Base-by-base conservation (phyloP, 2,113 vertebrate species). In the Embiotoca jacksoni region DNA sequence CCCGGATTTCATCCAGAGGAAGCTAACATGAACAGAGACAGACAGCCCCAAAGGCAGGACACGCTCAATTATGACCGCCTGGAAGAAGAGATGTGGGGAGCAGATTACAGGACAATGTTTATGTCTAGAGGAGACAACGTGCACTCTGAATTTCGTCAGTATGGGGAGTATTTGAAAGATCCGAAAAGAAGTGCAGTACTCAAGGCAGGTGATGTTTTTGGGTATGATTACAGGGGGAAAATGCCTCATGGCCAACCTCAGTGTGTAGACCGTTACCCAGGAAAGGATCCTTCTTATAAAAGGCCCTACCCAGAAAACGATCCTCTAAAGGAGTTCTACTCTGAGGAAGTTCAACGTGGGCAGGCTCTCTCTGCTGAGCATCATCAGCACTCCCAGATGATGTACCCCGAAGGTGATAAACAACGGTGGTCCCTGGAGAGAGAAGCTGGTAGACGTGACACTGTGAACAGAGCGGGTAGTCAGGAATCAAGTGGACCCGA, bases 321-420 rank as follows among this genome's bases (percentile, higher is more conserved):
- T 66, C 36, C 52, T n/a, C 75, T 88, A 23, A 75, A 81, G 44
- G 81, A 91, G 53, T 90, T 91, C 37, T 85, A 80, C 73, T 50
- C 85, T 33, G 84, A 88, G 32, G 89, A 92, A 39, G 73, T 80
- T 3, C 50, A 58, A 15, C 67, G 70, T 2, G 58, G 63, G 30
- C 63, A 58, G 7, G 36, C 8, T 60, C n/a, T 2, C 59, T 63
- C 67, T 16, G 50, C 46, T 1, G 74, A 81, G 3, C 60, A 64
- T 37, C 60, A 64, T 37, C 56, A 81, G 47, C 32, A 37, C n/a
- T 44, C 33, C 1, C 55, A 74, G 47, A 60, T 1, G 1, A 0
- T 9, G 13, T 60, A 60, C 57, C 37, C 71, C 55, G 65, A 81
- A 31, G 70, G 44, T 3, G 55, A 84, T 52, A 36, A 74, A 46